Conservation (phyloP, 2,113 vertebrate species). For the Gallinago media region DNA sequence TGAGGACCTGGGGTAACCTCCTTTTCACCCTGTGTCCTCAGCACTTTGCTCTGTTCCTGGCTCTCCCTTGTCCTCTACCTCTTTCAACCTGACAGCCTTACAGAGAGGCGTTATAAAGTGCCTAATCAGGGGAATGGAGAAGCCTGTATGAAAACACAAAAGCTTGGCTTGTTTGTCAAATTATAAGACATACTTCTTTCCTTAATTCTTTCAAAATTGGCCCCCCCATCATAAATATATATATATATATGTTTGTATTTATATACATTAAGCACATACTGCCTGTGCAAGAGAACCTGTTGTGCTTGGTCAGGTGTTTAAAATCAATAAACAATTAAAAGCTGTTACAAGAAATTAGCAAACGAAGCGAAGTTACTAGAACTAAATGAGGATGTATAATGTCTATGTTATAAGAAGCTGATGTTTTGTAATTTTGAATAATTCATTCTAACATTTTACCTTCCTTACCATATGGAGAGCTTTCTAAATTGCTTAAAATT, state of each 20-base stretch:
- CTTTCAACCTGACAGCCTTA: neutral
- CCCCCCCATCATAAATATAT: neutral
- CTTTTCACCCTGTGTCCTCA: neutral
- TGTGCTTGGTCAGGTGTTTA: neutral
- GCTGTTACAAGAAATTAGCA: neutral
- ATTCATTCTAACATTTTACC: neutral
- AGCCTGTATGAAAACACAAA: neutral
- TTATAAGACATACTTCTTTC: neutral
- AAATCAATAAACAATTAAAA: neutral
- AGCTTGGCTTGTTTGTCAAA: neutral
- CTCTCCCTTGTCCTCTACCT: neutral
- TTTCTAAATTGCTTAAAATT: neutral
- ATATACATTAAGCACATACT: neutral
- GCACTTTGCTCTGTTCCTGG: neutral
- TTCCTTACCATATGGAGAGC: neutral
- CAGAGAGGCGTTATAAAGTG: neutral
- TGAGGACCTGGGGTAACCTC: neutral
- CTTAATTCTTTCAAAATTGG: neutral
- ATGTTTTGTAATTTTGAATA: neutral
- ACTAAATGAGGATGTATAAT: neutral
- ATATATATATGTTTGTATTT: neutral
- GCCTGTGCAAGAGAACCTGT: neutral
- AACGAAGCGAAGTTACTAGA: neutral
- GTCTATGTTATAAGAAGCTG: neutral
- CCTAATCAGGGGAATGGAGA: neutral